These are phyloP conservation scores for Caenorhabditis brenneri DNA, from an alignment of 1,140 invertebrate genomes.

Conservation along the genomic window DNA sequence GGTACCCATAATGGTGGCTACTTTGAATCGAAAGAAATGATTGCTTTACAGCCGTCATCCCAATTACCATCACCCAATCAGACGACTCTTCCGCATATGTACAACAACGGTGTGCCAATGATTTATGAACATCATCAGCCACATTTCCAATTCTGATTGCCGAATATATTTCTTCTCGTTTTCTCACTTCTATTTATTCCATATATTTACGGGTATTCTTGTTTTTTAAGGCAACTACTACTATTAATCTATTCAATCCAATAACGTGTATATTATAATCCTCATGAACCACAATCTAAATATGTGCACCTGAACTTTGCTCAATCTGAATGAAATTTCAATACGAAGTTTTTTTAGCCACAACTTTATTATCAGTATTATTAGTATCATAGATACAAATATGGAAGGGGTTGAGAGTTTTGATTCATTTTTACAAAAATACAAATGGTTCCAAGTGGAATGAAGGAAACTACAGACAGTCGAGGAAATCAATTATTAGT, in stretches of 20 bases:
- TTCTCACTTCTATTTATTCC: background rate
- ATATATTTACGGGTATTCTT: background rate
- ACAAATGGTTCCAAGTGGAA: background rate
- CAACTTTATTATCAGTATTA: background rate
- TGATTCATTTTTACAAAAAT: no score
- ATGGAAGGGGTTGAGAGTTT: no score
- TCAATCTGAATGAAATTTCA: background rate
- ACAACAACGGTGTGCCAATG: background rate
- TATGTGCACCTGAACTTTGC: background rate
- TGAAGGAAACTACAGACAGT: background rate
- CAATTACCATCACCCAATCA: slow-evolving; percentile 11
- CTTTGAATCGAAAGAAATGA: background rate
- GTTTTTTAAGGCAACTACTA: background rate
- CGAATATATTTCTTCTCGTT: background rate
- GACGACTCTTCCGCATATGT: background rate
- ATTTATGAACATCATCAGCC: slow-evolving; percentile 17
- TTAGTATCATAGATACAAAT: background rate
- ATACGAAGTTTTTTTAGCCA: background rate
- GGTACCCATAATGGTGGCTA: background rate
- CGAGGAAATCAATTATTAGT: background rate
- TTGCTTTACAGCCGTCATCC: background rate
- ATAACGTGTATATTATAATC: slow-evolving; percentile 15
- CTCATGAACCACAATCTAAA: background rate
- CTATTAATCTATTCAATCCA: background rate
- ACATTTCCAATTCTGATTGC: background rate